phyloP scores from a whole-genome alignment of 92 coral and sea anemone species.

The Montipora capitata region DNA sequence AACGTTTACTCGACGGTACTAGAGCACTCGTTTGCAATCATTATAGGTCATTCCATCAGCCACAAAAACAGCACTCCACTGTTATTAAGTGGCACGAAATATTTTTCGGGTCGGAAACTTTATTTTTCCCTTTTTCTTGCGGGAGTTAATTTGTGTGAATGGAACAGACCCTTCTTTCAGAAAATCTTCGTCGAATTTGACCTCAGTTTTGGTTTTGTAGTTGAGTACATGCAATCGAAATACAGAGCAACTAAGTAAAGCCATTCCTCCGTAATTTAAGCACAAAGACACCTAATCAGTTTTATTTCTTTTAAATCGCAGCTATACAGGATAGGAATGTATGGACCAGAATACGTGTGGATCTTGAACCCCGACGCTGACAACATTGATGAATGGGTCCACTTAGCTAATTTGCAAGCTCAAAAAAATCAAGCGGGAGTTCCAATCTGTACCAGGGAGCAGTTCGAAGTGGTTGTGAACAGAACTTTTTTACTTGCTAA shows the following conservation, averaged over 20 bases:
- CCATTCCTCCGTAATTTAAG: neutral
- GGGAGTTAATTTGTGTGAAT: conserved; percentile 66
- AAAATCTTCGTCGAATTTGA: no score
- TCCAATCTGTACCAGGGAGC: conserved; percentile 62
- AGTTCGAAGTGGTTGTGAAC: conserved; percentile 59
- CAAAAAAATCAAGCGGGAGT: neutral
- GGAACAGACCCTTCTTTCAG: no score
- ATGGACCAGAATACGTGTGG: conserved; percentile 93
- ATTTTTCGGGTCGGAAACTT: no score
- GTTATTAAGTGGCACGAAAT: no score
- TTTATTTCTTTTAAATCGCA: conserved; percentile 17
- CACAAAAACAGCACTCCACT: no score
- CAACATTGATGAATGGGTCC: conserved; percentile 63
- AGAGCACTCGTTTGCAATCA: no score
- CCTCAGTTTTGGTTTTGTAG: no score
- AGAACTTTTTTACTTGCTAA: conserved; percentile 64
- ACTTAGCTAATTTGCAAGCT: rapidly evolving
- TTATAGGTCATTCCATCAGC: no score
- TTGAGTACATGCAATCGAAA: no score
- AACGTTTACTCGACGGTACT: no score
- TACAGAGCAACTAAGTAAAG: no score
- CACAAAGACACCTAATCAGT: neutral
- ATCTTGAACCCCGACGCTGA: conserved; percentile 75
- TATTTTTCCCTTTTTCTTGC: neutral
- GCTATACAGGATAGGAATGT: conserved; percentile 82